phyloP scores from a whole-genome alignment of 1,140 invertebrate genomes.

The Camponotus pennsylvanicus region DNA sequence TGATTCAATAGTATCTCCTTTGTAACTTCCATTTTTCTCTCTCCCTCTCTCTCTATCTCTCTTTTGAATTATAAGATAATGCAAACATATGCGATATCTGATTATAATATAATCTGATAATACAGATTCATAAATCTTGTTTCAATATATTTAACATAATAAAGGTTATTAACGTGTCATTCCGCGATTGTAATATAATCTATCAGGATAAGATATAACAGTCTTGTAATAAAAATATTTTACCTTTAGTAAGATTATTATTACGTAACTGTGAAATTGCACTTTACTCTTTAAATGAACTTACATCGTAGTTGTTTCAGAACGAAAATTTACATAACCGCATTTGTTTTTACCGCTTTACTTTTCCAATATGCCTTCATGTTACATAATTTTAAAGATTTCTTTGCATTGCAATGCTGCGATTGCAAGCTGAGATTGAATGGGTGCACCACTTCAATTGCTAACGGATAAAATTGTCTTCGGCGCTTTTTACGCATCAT shows the following conservation, averaged over 20 bases:
- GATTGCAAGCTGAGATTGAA: not conserved
- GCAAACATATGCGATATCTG: not conserved
- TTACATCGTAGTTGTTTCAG: not conserved
- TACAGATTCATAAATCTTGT: not conserved
- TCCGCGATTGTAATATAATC: not conserved
- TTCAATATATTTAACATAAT: not conserved
- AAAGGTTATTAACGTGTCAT: not conserved
- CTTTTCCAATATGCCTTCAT: not conserved
- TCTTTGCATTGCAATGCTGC: not conserved
- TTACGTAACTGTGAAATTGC: not conserved
- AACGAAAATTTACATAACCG: not conserved
- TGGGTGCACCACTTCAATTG: not conserved
- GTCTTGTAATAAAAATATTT: constrained; percentile 10
- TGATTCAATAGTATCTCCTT: not conserved
- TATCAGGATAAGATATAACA: not conserved
- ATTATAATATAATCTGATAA: constrained; percentile 9
- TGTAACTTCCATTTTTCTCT: not conserved
- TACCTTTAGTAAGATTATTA: not conserved
- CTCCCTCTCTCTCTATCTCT: not conserved
- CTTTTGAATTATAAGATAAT: not conserved
- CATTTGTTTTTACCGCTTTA: not conserved
- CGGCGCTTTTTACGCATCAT: not conserved
- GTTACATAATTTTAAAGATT: constrained; percentile 15
- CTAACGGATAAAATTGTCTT: not conserved
- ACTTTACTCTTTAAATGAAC: not conserved